Evolutionary conservation across 2,888 invertebrate species (phyloP), one percentile per base, ranked within the genome.

Genomic region (Dolichopus griseipennis): DNA sequence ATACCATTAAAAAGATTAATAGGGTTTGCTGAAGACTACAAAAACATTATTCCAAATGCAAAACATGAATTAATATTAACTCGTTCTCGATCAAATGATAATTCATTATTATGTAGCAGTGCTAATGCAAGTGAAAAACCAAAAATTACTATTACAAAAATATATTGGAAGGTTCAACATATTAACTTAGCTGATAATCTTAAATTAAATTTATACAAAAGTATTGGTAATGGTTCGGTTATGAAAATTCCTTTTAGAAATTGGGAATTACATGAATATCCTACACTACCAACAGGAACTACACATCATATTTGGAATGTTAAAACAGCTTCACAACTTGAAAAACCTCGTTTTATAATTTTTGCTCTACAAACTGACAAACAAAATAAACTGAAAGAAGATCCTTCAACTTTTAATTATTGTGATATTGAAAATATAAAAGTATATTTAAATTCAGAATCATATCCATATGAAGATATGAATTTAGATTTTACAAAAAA

Each of bases 191-290:
- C 70, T 61, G 74, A 77, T 73, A 69, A 73, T 71, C 72, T 74
- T 67, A 74, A 72, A 74, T 72, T 74, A 68, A 65, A 61, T 72
- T 61, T 74, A 67, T 65, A 71, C 67, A 72, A 65, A 67, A 18
- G 63, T n/a, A 65, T 68, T 27, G 67, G 65, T 33, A 62, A 21
- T 41, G 62, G 21, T 9, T 37, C 65, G 27, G 9, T 64, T 41
- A 64, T 70, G 22, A 43, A 64, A 68, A 41, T 70, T 12, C 64
- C 64, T 63, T 79, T 78, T 70, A 69, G 79, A 68, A 76, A 74
- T 37, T 79, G 78, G 78, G 77, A 79, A 66, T 65, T 80, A 27
- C 77, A 77, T 71, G 77, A 78, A 72, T 78, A 77, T 74, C 37
- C 41, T 10, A 62, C 27, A n/a, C 65, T 69, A 81, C 68, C 78